Evolutionary conservation across 1,140 invertebrate species (phyloP).

Genomic region (honey bee (Apis mellifera)): DNA sequence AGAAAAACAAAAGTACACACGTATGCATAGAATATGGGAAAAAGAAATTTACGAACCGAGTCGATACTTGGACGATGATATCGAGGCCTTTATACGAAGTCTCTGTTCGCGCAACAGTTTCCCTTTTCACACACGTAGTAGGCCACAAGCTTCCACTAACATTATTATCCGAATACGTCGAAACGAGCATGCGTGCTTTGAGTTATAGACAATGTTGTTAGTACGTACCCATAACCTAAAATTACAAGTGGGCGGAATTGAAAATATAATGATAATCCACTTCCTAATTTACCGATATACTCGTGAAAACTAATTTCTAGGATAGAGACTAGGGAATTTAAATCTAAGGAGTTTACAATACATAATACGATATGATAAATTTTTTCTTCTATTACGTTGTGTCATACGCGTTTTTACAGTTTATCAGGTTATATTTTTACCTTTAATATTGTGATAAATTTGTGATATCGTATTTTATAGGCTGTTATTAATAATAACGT

Average conservation of each 20-base stretch:
- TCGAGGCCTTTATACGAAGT: constrained; percentile 14
- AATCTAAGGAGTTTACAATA: background rate
- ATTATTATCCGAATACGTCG: constrained; percentile 14
- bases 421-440: too few species aligned
- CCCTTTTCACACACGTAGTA: background rate
- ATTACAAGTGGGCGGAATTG: constrained; percentile 3
- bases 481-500: too few species aligned
- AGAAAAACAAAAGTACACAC: background rate
- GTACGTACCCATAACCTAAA: background rate
- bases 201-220: constrained; percentile 23
- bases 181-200: constrained; percentile 24
- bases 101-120: constrained; percentile 19
- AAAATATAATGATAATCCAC: constrained; percentile 22
- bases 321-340: background rate
- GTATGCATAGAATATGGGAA: background rate
- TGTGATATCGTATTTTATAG: too few species aligned
- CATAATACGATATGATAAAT: too few species aligned
- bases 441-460: too few species aligned
- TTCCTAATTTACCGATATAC: background rate
- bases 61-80: constrained; percentile 23
- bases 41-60: constrained; percentile 5
- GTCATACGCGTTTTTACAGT: too few species aligned
- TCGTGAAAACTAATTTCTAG: background rate
- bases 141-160: background rate
- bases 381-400: too few species aligned